Evolutionary conservation across 1,140 invertebrate genomes (phyloP), one percentile per base, ranked within the genome.

Genomic region (Microplitis mediator): DNA sequence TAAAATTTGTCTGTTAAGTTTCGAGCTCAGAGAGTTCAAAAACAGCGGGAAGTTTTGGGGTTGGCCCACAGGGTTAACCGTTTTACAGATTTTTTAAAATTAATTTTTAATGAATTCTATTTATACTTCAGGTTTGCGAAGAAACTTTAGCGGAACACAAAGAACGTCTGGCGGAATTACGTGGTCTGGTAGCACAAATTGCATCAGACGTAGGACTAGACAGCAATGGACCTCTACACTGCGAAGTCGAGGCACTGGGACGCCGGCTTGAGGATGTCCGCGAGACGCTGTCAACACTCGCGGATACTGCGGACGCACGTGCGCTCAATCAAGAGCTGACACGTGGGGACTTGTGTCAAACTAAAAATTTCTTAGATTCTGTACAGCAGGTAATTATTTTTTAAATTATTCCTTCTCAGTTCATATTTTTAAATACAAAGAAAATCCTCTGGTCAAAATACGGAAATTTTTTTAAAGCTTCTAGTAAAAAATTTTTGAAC

Each of bases 161-260:
- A 75, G 89, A 90, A 73, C 88, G 90, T 61, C 81, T 95, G 23
- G 89, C 90, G 6, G 92, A 94, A 79, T 86, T 95, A 16, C 90
- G 91, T 13, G 89, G 91, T n/a, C 88, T 95, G 73, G 93, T 94
- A 9, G 89, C 91, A 2, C 90, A 92, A 72, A 94, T 95, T 45
- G 93, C 93, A 0, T 90, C 91, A 4, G 92, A 93, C 78, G 92
- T 94, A 23, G 93, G 93, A 16, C 87, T 94, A 62, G 91, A 93
- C 79, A 89, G 88, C 4, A 89, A 90, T 51, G 88, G 90, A 9
- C 89, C 93, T 0, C 85, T 95, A 54, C 91, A 92, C 50, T 90
- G 91, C n/a, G 94, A 95, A 79, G 90, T 95, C 5, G 93, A 94
- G 75, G 91, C 92, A 0, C 85, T 95, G n/a, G 93, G 92, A 14